These are phyloP conservation scores for Epistrophella euchroma DNA, from an alignment of 2,888 invertebrate genomes.

Conservation along the genomic window DNA sequence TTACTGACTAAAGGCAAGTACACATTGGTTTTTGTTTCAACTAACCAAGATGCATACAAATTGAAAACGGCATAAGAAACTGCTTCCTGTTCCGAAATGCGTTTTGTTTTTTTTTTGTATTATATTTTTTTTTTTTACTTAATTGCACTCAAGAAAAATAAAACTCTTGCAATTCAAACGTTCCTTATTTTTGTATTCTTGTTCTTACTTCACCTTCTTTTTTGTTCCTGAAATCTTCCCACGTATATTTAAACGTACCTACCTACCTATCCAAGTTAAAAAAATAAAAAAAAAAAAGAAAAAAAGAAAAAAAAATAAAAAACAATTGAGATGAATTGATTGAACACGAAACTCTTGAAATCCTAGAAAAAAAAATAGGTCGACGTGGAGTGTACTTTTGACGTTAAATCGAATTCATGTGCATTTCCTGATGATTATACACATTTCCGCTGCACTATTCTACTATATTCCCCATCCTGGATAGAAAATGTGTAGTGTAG, in stretches of 20 bases:
- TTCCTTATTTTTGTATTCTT: not conserved
- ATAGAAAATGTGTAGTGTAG: not conserved
- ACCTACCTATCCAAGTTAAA: not conserved
- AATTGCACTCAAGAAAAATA: constrained; percentile 13
- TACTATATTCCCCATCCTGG: not conserved
- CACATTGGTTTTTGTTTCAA: constrained; percentile 24
- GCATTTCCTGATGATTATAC: constrained; percentile 58
- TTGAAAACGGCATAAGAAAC: constrained; percentile 41
- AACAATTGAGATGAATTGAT: constrained; percentile 57
- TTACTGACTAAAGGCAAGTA: constrained; percentile 13
- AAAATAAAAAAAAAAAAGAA: not conserved
- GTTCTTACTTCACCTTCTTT: constrained; percentile 1
- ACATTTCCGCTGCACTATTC: constrained; percentile 42
- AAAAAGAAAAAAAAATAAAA: not conserved
- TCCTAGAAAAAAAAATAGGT: constrained; percentile 59
- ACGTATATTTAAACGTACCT: not conserved
- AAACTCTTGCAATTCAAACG: constrained; percentile 29
- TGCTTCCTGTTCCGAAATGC: constrained; percentile 13
- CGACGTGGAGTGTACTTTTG: constrained; percentile 62
- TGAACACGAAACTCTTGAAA: constrained; percentile 58
- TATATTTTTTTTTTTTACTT: not conserved
- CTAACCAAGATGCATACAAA: constrained; percentile 23
- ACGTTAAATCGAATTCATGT: constrained; percentile 56
- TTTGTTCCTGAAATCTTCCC: constrained; percentile 1
- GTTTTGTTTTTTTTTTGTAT: not conserved